phyloP scores from a whole-genome alignment of 1,140 invertebrate species.

The Lasioglossum albipes region DNA sequence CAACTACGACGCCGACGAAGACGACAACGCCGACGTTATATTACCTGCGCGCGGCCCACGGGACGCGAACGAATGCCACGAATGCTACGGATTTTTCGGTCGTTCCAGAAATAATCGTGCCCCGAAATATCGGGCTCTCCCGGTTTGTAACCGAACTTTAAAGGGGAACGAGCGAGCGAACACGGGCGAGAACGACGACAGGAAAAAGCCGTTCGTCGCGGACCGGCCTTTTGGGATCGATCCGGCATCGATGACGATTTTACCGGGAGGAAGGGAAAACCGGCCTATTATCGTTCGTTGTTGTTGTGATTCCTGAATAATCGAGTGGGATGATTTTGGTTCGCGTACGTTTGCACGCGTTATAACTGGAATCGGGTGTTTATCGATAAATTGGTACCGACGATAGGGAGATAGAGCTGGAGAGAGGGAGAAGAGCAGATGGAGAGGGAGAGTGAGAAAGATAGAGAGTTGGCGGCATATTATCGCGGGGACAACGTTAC shows the following conservation, averaged over 20 bases:
- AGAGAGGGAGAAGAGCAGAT: not conserved
- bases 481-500: slow-evolving; percentile 45
- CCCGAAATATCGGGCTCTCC: slow-evolving; percentile 29
- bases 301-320: no score
- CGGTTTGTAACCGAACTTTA: slow-evolving; percentile 20
- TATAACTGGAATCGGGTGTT: not conserved
- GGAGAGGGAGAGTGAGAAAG: not conserved
- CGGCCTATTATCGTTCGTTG: no score
- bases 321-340: no score
- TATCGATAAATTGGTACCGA: not conserved
- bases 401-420: no score
- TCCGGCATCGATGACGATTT: no score
- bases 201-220: slow-evolving; percentile 9
- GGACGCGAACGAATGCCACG: slow-evolving; percentile 15
- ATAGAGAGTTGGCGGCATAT: slow-evolving; percentile 27
- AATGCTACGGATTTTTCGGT: slow-evolving; percentile 26
- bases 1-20: not conserved
- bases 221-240: no score
- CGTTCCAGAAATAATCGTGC: slow-evolving; percentile 40
- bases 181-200: not conserved
- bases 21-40: not conserved
- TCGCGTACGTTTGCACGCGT: no score
- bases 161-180: slow-evolving; percentile 6
- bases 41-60: not conserved
- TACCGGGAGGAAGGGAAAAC: no score